Evolutionary conservation across 2,797 vertebrate genomes (phyloP).

Genomic region (Acanthopagrus latus): DNA sequence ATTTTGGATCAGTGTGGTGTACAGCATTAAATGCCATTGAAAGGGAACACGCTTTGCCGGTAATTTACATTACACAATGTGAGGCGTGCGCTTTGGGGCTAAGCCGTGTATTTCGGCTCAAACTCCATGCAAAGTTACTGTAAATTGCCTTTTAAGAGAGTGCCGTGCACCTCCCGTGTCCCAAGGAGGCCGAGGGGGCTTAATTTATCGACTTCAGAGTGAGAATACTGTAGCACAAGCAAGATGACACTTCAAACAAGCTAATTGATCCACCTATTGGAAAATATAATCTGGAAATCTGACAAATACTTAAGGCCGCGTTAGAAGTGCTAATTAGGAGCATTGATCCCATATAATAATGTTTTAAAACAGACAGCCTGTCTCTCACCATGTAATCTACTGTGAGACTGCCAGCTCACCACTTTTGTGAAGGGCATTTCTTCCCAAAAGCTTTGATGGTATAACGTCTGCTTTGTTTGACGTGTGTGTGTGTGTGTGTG

Average conservation of each 20-base stretch:
- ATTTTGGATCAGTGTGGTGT: constrained; percentile 60
- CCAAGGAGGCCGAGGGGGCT: constrained; percentile 4
- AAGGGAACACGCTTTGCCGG: constrained; percentile 37
- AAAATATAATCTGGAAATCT: constrained; percentile 72
- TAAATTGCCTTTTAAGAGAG: constrained; percentile 31
- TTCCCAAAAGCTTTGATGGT: constrained; percentile 69
- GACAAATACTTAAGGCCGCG: constrained; percentile 62
- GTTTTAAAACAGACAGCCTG: constrained; percentile 60
- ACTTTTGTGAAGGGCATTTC: constrained; percentile 72
- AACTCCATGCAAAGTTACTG: constrained; percentile 29
- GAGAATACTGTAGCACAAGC: constrained; percentile 56
- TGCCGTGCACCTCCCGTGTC: neutral
- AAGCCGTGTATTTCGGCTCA: constrained; percentile 2
- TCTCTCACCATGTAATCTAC: constrained; percentile 60
- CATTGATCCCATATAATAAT: constrained; percentile 75
- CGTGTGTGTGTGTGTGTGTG: neutral
- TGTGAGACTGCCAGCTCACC: constrained; percentile 63
- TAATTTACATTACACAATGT: constrained; percentile 40
- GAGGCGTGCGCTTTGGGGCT: constrained; percentile 4
- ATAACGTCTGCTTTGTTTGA: constrained; percentile 57
- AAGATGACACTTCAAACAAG: constrained; percentile 73
- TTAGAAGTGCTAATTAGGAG: constrained; percentile 76
- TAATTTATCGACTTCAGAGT: constrained; percentile 47
- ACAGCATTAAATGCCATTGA: constrained; percentile 62
- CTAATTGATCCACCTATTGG: constrained; percentile 72